A percentile compares a stretch with the other conserved stretches of the same genome.
Evolutionary conservation across 2,113 vertebrate genomes (phyloP).

Genomic region (Dromiciops gliroides): DNA sequence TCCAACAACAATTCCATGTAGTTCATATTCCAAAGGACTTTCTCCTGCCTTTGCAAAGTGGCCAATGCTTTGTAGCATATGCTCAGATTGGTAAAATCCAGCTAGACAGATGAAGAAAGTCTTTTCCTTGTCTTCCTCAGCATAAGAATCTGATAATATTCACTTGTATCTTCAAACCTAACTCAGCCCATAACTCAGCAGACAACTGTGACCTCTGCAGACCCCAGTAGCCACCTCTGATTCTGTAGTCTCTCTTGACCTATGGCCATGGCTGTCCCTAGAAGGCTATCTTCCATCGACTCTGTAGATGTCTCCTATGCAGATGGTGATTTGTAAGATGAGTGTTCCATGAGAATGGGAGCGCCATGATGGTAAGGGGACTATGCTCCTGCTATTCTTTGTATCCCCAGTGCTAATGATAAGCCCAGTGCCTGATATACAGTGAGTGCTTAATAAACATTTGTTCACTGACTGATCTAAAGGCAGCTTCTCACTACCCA

Average conservation of each 20-base stretch:
- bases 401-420: neutral
- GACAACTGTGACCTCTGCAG: neutral
- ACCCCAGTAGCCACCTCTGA: neutral
- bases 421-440: neutral
- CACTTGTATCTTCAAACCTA: neutral
- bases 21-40: neutral
- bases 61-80: neutral
- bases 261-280: neutral
- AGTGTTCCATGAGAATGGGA: neutral
- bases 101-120: neutral
- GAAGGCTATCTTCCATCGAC: neutral
- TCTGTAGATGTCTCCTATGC: neutral
- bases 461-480: neutral
- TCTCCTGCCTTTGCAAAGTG: neutral
- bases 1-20: neutral
- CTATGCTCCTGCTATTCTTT: neutral
- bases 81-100: neutral
- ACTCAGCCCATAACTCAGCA: neutral
- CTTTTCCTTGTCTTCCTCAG: neutral
- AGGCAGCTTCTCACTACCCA: neutral
- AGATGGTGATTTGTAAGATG: neutral
- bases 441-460: neutral
- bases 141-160: neutral
- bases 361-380: neutral
- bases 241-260: too few species aligned